phyloP scores from a whole-genome alignment of 1,140 invertebrate genomes.

The Drosophila nannoptera region DNA sequence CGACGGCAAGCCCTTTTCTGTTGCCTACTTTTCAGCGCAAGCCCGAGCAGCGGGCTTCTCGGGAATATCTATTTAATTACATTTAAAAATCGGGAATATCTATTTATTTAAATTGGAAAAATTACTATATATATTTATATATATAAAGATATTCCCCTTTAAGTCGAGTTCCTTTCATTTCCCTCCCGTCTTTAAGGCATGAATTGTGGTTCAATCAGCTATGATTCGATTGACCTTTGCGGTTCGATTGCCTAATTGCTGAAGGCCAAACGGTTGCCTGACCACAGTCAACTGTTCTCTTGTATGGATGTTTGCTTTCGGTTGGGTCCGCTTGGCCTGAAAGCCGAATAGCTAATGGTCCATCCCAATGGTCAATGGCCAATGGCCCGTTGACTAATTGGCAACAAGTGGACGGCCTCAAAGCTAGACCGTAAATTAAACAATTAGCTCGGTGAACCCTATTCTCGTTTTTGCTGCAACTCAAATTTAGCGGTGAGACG shows the following conservation, averaged over 20 bases:
- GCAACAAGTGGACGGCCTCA: constrained; percentile 34
- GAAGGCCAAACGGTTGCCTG: constrained; percentile 10
- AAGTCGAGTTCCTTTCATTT: background rate
- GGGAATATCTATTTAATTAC: too few species aligned
- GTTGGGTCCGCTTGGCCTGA: background rate
- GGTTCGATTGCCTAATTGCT: constrained; percentile 27
- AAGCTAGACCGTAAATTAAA: constrained; percentile 37
- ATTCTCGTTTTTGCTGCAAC: too few species aligned
- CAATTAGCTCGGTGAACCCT: constrained; percentile 29
- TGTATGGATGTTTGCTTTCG: background rate
- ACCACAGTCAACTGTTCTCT: constrained; percentile 28
- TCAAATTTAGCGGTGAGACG: too few species aligned
- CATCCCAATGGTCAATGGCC: constrained; percentile 2
- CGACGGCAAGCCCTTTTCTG: background rate
- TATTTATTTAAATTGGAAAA: too few species aligned
- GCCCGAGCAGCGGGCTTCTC: too few species aligned
- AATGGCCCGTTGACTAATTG: constrained; percentile 24
- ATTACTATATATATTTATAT: too few species aligned
- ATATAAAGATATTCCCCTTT: too few species aligned
- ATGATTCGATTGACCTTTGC: constrained; percentile 30
- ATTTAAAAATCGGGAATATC: too few species aligned
- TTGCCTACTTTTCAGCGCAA: constrained; percentile 28
- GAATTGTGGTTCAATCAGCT: background rate
- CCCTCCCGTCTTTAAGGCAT: background rate
- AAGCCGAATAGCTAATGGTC: constrained; percentile 2